These are phyloP conservation scores for Paraescarpia echinospica DNA, from an alignment of 1,140 invertebrate genomes.

Conservation along the genomic window DNA sequence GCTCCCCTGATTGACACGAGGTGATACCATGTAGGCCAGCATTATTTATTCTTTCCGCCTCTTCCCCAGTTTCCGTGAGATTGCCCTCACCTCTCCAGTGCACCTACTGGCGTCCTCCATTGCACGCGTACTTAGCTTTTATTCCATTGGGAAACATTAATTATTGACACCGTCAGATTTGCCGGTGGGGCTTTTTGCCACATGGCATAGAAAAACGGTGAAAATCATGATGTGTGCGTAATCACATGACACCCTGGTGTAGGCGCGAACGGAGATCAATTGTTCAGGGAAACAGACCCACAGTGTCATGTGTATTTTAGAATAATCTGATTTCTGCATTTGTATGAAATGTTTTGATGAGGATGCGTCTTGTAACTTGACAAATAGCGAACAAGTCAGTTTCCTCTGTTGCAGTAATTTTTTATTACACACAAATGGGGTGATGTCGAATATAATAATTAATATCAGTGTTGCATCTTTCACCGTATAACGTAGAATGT, in stretches of 20 bases:
- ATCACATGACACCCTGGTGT: background rate
- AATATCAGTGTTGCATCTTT: too few species aligned
- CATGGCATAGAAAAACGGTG: background rate
- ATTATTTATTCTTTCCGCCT: too few species aligned
- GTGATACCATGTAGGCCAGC: too few species aligned
- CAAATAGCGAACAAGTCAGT: background rate
- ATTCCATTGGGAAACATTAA: background rate
- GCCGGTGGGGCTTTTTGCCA: background rate
- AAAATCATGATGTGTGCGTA: background rate
- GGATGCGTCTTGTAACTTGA: background rate
- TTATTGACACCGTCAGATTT: background rate
- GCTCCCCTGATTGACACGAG: too few species aligned
- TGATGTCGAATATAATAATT: background rate
- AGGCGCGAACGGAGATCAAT: background rate
- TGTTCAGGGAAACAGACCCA: background rate
- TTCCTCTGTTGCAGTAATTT: background rate
- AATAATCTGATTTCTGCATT: background rate
- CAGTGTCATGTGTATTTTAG: background rate
- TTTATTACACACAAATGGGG: background rate
- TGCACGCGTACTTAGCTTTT: background rate
- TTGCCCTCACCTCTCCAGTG: too few species aligned
- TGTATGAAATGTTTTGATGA: too few species aligned
- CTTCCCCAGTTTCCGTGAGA: too few species aligned
- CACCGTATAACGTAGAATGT: too few species aligned
- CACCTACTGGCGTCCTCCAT: too few species aligned